A percentile compares a stretch with the other conserved stretches of the same genome.
phyloP scores from a whole-genome alignment of 2,888 invertebrate genomes.

The Cabera pusaria region DNA sequence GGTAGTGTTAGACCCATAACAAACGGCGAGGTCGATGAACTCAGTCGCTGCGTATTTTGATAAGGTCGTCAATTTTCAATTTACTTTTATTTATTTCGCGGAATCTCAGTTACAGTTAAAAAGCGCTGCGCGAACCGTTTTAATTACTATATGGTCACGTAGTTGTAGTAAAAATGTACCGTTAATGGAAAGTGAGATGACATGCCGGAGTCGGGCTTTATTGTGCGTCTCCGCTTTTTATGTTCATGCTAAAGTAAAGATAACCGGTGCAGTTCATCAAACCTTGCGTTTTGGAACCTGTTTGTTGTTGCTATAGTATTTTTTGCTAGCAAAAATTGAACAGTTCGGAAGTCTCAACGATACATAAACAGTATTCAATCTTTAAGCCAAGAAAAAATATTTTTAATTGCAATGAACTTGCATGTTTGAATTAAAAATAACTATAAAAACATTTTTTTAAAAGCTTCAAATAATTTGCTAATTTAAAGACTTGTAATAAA shows the following conservation, averaged over 20 bases:
- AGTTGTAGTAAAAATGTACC: conserved; percentile 68
- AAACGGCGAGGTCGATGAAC: conserved; percentile 56
- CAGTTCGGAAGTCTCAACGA: too few species aligned
- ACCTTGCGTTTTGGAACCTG: conserved; percentile 28
- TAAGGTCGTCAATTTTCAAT: conserved; percentile 71
- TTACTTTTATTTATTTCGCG: conserved; percentile 56
- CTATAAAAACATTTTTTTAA: too few species aligned
- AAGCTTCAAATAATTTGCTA: too few species aligned
- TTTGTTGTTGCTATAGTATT: conserved; percentile 28
- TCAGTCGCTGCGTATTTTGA: conserved; percentile 58
- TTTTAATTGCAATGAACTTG: too few species aligned
- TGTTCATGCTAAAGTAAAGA: conserved; percentile 24
- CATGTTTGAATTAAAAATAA: conserved; percentile 11
- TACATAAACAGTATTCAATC: too few species aligned
- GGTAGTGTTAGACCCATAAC: conserved; percentile 43
- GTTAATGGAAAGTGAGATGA: conserved; percentile 76
- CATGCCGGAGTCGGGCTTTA: conserved; percentile 48
- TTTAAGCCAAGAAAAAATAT: too few species aligned
- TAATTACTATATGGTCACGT: conserved; percentile 77
- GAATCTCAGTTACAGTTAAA: conserved; percentile 69
- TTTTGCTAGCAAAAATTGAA: conserved; percentile 12
- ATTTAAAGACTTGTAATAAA: too few species aligned
- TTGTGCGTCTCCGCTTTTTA: conserved; percentile 37
- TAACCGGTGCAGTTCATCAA: conserved; percentile 38
- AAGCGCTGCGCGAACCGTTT: conserved; percentile 68